A percentile compares a stretch with the other conserved stretches of the same genome.
Evolutionary conservation across 1,140 invertebrate species (phyloP).

Genomic region (Trialeurodes vaporariorum): DNA sequence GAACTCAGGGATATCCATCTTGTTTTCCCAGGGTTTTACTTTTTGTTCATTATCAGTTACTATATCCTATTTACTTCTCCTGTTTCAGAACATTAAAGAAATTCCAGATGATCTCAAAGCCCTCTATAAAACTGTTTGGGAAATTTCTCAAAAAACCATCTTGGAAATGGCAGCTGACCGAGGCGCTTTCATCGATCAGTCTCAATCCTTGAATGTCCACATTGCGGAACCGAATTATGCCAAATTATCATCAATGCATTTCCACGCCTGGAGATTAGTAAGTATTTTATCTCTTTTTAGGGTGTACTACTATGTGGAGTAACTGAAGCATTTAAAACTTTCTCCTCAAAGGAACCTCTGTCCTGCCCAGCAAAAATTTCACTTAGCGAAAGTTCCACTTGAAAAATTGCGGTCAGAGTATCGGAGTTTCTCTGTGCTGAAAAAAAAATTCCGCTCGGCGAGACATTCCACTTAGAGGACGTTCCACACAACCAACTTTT

Average conservation of each 20-base stretch:
- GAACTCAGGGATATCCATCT: too few relatives aligned
- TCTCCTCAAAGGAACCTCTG: not conserved
- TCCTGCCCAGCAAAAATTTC: too few relatives aligned
- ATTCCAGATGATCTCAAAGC: conserved; percentile 84
- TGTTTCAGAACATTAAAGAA: conserved; percentile 59
- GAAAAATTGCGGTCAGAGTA: too few relatives aligned
- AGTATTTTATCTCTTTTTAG: conserved; percentile 17
- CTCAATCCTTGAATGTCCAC: conserved; percentile 94
- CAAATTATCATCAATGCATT: conserved; percentile 95
- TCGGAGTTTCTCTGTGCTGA: not conserved
- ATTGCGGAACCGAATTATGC: conserved; percentile 88
- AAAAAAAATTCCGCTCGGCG: too few relatives aligned
- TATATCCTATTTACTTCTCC: conserved; percentile 20
- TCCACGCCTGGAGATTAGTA: conserved; percentile 91
- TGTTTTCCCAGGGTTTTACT: too few relatives aligned
- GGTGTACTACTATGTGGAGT: conserved; percentile 1
- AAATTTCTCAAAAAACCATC: conserved; percentile 88
- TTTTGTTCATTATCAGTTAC: too few relatives aligned
- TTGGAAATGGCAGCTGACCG: conserved; percentile 97
- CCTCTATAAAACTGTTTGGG: conserved; percentile 98
- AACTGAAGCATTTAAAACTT: too few relatives aligned
- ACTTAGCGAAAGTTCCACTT: too few relatives aligned
- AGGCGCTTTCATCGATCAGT: conserved; percentile 97
- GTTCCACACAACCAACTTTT: too few relatives aligned
- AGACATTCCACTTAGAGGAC: too few relatives aligned